A percentile compares a stretch with the other conserved stretches of the same genome.
phyloP scores from a whole-genome alignment of 2,113 vertebrate genomes.

The Odobenus rosmarus region DNA sequence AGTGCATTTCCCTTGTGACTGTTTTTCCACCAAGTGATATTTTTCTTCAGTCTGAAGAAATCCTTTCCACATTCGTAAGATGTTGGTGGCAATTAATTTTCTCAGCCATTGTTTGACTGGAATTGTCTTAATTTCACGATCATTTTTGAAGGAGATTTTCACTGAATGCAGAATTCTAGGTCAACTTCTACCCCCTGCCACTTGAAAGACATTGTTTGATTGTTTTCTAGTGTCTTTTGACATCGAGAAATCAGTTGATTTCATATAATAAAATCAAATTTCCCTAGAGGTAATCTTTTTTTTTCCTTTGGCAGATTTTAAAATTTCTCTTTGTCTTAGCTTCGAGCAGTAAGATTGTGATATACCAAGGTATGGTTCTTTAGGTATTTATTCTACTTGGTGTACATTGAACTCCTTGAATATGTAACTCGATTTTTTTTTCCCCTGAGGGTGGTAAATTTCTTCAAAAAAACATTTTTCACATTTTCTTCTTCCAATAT shows the following conservation, averaged over 20 bases:
- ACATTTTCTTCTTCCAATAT: neutral
- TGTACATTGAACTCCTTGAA: neutral
- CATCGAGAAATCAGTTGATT: neutral
- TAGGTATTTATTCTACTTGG: neutral
- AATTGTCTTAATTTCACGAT: neutral
- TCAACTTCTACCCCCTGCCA: rapidly evolving
- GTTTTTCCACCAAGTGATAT: neutral
- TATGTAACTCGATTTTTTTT: neutral
- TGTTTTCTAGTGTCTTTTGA: neutral
- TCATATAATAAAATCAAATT: neutral
- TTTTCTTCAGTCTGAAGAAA: neutral
- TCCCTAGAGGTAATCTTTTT: neutral
- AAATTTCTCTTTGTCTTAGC: neutral
- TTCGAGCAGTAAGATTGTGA: neutral
- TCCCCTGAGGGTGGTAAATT: neutral
- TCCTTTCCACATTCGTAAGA: neutral
- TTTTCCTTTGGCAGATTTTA: neutral
- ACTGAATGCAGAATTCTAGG: neutral
- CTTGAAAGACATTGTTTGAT: neutral
- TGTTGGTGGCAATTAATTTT: neutral
- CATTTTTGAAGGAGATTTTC: neutral
- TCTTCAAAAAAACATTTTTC: neutral
- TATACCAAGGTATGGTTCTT: neutral
- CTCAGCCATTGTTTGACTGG: neutral
- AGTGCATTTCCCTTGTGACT: neutral